phyloP scores from a whole-genome alignment of 2,888 invertebrate species.

The Drosophila vallismaia region DNA sequence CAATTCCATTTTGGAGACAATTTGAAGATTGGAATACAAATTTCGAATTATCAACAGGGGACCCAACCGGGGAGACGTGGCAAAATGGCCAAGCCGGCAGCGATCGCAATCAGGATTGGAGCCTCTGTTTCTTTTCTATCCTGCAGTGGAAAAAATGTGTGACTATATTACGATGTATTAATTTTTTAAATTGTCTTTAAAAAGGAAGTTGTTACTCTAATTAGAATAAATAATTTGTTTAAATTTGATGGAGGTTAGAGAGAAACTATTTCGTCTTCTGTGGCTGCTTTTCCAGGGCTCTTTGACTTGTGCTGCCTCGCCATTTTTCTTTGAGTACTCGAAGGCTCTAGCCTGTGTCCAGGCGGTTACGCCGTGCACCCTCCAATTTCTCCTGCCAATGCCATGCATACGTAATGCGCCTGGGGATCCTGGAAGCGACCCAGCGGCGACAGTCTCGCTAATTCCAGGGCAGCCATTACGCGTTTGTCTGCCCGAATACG shows the following conservation, averaged over 20 bases:
- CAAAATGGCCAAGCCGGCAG: constrained; percentile 57
- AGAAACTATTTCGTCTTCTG: constrained; percentile 28
- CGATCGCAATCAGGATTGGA: constrained; percentile 78
- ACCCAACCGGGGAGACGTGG: constrained; percentile 48
- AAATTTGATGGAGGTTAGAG: not conserved
- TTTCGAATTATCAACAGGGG: constrained; percentile 82
- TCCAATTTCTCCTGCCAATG: constrained; percentile 50
- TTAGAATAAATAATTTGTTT: not conserved
- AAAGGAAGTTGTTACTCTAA: not conserved
- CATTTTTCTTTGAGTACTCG: constrained; percentile 22
- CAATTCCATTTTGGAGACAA: constrained; percentile 84
- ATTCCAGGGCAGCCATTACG: constrained; percentile 59
- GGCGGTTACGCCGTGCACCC: constrained; percentile 64
- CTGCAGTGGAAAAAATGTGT: constrained; percentile 17
- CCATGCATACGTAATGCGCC: constrained; percentile 80
- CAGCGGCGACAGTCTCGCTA: constrained; percentile 69
- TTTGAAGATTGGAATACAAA: constrained; percentile 84
- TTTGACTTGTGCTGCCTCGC: constrained; percentile 48
- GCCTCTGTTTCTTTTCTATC: constrained; percentile 30
- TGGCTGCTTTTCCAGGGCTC: constrained; percentile 22
- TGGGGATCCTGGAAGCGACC: constrained; percentile 66
- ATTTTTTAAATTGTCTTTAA: not conserved
- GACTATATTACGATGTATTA: too few species aligned
- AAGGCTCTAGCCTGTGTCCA: constrained; percentile 46
- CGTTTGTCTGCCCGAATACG: constrained; percentile 15